These are phyloP conservation scores for Venustaconcha ellipsiformis DNA, from an alignment of 1,140 invertebrate genomes.

Conservation along the genomic window DNA sequence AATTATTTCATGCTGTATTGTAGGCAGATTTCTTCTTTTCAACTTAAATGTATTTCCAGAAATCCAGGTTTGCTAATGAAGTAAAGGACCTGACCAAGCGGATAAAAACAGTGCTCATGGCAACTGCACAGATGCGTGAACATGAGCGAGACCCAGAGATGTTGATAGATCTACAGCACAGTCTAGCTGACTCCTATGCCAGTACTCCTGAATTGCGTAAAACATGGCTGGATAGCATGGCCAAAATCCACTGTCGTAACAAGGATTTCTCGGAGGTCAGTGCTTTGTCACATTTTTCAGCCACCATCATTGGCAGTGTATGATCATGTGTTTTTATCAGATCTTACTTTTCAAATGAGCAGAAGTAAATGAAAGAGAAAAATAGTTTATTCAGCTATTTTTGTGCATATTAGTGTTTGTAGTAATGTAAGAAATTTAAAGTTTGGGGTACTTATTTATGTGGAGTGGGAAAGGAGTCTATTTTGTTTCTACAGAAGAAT, in stretches of 20 bases:
- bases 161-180: constrained; percentile 91
- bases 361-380: too few relatives aligned
- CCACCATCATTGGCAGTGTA: too few relatives aligned
- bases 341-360: too few relatives aligned
- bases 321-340: too few relatives aligned
- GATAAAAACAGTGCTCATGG: constrained; percentile 92
- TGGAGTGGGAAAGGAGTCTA: too few relatives aligned
- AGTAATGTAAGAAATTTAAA: too few relatives aligned
- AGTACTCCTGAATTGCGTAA: constrained; percentile 92
- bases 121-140: constrained; percentile 91
- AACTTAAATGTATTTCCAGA: constrained; percentile 40
- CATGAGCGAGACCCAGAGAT: constrained; percentile 90
- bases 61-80: constrained; percentile 80
- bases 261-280: constrained; percentile 83
- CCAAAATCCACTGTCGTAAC: constrained; percentile 81
- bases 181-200: constrained; percentile 93
- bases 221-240: constrained; percentile 93
- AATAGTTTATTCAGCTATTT: too few relatives aligned
- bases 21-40: not conserved
- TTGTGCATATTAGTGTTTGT: too few relatives aligned
- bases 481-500: too few relatives aligned
- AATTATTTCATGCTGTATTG: too few relatives aligned
- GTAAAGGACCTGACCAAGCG: constrained; percentile 93
- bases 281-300: not conserved
- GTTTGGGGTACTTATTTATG: too few relatives aligned